These are phyloP conservation scores for Philopedon plagiatum DNA, from an alignment of 2,888 invertebrate species.

Conservation along the genomic window DNA sequence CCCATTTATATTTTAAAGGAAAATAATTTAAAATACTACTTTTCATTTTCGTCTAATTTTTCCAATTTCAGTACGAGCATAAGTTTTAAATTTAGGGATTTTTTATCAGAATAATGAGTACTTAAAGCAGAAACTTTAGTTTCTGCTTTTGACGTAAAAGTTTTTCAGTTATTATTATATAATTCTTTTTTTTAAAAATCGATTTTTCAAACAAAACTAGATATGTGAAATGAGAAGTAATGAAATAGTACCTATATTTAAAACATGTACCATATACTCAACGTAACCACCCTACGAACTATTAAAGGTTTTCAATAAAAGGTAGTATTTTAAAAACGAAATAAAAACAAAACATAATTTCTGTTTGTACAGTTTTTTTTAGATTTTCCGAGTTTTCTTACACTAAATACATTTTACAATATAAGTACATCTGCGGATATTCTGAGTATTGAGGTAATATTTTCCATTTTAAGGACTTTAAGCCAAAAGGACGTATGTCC, in stretches of 20 bases:
- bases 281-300: not conserved
- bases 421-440: slow-evolving; percentile 70
- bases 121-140: no score
- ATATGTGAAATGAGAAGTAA: no score
- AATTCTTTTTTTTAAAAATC: no score
- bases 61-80: no score
- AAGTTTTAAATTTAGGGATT: no score
- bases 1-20: slow-evolving; percentile 16
- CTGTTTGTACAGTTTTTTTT: slow-evolving; percentile 46
- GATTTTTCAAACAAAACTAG: no score
- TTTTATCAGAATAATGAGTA: no score
- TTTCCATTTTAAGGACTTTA: slow-evolving; percentile 59
- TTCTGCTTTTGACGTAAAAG: no score
- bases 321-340: slow-evolving; percentile 18
- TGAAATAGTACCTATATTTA: no score
- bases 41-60: slow-evolving; percentile 9
- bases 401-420: slow-evolving; percentile 68
- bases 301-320: not conserved
- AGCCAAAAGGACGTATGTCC: slow-evolving; percentile 23
- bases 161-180: no score
- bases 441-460: slow-evolving; percentile 70
- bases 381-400: slow-evolving; percentile 57
- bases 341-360: slow-evolving; percentile 22
- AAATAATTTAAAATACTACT: slow-evolving; percentile 27
- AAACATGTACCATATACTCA: not conserved